Conservation (phyloP, 2,113 vertebrate species). For the Uropsilus gracilis region DNA sequence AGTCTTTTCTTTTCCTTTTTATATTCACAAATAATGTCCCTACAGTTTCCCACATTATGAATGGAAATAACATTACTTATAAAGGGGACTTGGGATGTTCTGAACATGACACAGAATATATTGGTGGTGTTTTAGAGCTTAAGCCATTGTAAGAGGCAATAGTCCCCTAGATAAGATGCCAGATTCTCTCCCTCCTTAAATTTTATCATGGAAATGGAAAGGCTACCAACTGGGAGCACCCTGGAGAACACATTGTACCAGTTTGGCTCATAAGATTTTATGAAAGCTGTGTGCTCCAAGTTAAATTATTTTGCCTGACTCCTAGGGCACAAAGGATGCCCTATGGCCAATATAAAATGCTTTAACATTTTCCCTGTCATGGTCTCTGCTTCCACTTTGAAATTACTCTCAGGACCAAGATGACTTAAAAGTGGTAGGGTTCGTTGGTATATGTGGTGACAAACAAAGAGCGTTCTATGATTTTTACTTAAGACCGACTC, state of each 20-base stretch:
- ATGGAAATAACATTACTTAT: not conserved
- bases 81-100: not conserved
- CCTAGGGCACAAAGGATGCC: not conserved
- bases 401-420: conserved; percentile 14
- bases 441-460: conserved; percentile 16
- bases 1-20: not conserved
- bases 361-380: conserved; percentile 39
- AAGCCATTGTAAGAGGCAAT: not conserved
- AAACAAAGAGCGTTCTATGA: not conserved
- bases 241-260: not conserved
- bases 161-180: not conserved
- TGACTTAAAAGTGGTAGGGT: not conserved
- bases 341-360: conserved; percentile 42
- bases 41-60: not conserved
- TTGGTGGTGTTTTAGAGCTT: not conserved
- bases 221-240: not conserved
- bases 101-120: not conserved
- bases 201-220: not conserved
- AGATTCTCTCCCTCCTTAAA: not conserved
- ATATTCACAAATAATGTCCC: not conserved
- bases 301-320: conserved; percentile 51
- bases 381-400: conserved; percentile 50
- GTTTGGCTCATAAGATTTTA: conserved; percentile 18
- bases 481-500: not conserved
- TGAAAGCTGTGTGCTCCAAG: conserved; percentile 30